phyloP scores from a whole-genome alignment of 1,140 invertebrate genomes.

The Leptonema lineaticorne region DNA sequence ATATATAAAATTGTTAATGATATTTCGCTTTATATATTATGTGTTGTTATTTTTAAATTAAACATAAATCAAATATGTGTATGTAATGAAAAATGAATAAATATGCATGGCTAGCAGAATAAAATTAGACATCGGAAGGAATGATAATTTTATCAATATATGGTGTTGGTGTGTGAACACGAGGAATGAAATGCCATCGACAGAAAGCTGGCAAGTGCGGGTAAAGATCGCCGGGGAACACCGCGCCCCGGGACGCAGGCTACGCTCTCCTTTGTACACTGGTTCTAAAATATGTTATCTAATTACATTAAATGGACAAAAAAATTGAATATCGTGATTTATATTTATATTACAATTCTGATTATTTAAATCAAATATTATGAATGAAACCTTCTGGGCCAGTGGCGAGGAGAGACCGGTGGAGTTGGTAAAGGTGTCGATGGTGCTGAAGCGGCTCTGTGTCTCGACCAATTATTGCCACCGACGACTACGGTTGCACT shows the following conservation, averaged over 20 bases:
- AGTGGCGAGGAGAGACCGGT: slow-evolving; percentile 50
- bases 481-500: slow-evolving; percentile 57
- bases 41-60: no score
- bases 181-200: slow-evolving; percentile 37
- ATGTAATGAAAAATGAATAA: no score
- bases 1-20: no score
- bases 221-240: slow-evolving; percentile 40
- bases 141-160: neutral
- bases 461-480: slow-evolving; percentile 50
- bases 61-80: no score
- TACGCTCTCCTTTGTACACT: slow-evolving; percentile 39
- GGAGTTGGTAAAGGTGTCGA: slow-evolving; percentile 52
- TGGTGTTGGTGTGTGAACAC: slow-evolving; percentile 9
- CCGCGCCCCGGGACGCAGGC: slow-evolving; percentile 40
- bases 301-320: no score
- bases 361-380: no score
- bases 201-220: slow-evolving; percentile 36
- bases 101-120: no score
- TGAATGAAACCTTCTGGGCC: slow-evolving; percentile 44
- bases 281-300: slow-evolving; percentile 37
- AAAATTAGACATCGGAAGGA: no score
- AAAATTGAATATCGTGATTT: no score
- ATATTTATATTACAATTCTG: no score
- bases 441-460: slow-evolving; percentile 51
- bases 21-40: no score